These are phyloP conservation scores for Hydropsyche betteni DNA, from an alignment of 2,888 invertebrate genomes.

Conservation along the genomic window DNA sequence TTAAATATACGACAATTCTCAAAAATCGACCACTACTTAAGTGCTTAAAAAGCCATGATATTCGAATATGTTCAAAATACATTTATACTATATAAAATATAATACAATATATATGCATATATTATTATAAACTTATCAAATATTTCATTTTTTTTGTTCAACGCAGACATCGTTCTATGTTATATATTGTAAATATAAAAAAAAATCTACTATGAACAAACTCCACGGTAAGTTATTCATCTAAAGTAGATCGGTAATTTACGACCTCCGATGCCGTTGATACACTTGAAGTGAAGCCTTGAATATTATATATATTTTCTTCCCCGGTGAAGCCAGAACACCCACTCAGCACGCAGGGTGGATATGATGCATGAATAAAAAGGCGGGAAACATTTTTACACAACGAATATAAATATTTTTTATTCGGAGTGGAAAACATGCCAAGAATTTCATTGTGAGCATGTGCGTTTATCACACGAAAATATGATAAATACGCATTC, in stretches of 20 bases:
- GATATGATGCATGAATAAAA: constrained; percentile 34
- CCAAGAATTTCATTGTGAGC: constrained; percentile 34
- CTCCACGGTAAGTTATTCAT: constrained; percentile 34
- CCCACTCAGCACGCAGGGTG: constrained; percentile 35
- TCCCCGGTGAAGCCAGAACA: constrained; percentile 32
- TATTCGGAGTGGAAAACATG: constrained; percentile 31
- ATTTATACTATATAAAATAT: too few species aligned
- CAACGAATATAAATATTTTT: constrained; percentile 26
- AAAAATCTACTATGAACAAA: background rate
- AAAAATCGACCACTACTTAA: too few species aligned
- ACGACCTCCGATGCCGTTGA: constrained; percentile 44
- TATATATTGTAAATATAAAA: too few species aligned
- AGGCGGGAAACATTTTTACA: constrained; percentile 24
- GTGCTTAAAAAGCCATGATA: too few species aligned
- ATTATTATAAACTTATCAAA: too few species aligned
- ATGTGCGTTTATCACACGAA: background rate
- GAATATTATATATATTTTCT: constrained; percentile 40
- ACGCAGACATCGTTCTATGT: too few species aligned
- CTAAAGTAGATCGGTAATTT: constrained; percentile 47
- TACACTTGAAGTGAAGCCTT: constrained; percentile 44
- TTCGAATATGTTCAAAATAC: too few species aligned
- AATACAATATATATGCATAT: too few species aligned
- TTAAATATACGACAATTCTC: too few species aligned
- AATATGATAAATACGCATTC: constrained; percentile 31
- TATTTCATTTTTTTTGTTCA: too few species aligned